A percentile compares a stretch with the other conserved stretches of the same genome.
These are phyloP conservation scores for Nebria salina DNA, from an alignment of 2,888 invertebrate species.

Conservation along the genomic window DNA sequence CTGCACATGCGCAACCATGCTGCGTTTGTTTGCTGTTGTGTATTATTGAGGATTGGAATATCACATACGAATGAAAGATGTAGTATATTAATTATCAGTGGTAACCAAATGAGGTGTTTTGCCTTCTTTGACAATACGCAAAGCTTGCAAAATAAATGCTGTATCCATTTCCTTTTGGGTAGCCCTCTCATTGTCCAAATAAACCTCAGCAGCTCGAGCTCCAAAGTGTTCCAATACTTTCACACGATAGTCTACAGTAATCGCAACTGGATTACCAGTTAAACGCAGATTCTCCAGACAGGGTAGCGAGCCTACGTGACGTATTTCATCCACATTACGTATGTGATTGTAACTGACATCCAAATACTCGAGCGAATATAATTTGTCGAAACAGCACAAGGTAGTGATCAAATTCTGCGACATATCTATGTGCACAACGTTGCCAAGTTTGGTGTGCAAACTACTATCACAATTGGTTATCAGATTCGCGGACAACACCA, in stretches of 20 bases:
- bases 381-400: constrained; percentile 77
- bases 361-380: constrained; percentile 86
- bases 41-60: too few relatives aligned
- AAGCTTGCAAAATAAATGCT: constrained; percentile 88
- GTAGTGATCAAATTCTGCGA: constrained; percentile 84
- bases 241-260: constrained; percentile 87
- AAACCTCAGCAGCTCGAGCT: constrained; percentile 82
- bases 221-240: constrained; percentile 90
- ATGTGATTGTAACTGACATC: constrained; percentile 90
- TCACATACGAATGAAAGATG: too few relatives aligned
- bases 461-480: constrained; percentile 76
- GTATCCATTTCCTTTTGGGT: constrained; percentile 91
- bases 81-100: not conserved
- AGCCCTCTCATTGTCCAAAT: constrained; percentile 87
- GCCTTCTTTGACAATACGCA: constrained; percentile 77
- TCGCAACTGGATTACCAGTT: constrained; percentile 90
- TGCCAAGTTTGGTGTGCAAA: constrained; percentile 89
- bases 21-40: too few relatives aligned
- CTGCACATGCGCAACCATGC: too few relatives aligned
- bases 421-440: constrained; percentile 85
- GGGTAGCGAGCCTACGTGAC: constrained; percentile 81
- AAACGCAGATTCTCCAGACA: constrained; percentile 87
- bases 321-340: constrained; percentile 81
- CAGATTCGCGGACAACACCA: constrained; percentile 84
- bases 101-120: constrained; percentile 67